These are phyloP conservation scores for Ashinkailepas kermadecensis DNA, from an alignment of 2,888 invertebrate species.

Conservation along the genomic window DNA sequence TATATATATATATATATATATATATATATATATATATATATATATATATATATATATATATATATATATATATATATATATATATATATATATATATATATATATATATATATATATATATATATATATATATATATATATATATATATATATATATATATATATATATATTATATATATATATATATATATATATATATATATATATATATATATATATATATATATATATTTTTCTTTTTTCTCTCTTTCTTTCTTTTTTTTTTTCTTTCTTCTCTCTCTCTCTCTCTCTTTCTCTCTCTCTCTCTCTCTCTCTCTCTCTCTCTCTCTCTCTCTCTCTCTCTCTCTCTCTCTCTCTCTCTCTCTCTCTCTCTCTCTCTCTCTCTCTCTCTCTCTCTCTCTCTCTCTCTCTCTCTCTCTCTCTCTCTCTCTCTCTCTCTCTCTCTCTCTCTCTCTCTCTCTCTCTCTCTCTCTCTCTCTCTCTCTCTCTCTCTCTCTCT, in stretches of 20 bases:
- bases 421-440: no score
- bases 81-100: slow-evolving; percentile 24
- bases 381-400: no score
- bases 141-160: not conserved
- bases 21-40: slow-evolving; percentile 24
- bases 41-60: slow-evolving; percentile 24
- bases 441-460: no score
- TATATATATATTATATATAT: not conserved
- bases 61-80: slow-evolving; percentile 24
- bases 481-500: no score
- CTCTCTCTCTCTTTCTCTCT: not conserved
- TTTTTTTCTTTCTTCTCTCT: not conserved
- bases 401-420: no score
- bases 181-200: not conserved
- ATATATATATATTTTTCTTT: no score
- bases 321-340: no score
- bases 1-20: slow-evolving; percentile 23
- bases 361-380: no score
- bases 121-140: slow-evolving; percentile 18
- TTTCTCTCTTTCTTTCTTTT: not conserved
- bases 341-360: no score
- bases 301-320: no score
- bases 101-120: not conserved
- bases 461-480: no score
- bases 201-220: no score